Evolutionary conservation across 2,888 invertebrate species (phyloP), one percentile per base, ranked within the genome.

Genomic region (Fragum whitleyi): DNA sequence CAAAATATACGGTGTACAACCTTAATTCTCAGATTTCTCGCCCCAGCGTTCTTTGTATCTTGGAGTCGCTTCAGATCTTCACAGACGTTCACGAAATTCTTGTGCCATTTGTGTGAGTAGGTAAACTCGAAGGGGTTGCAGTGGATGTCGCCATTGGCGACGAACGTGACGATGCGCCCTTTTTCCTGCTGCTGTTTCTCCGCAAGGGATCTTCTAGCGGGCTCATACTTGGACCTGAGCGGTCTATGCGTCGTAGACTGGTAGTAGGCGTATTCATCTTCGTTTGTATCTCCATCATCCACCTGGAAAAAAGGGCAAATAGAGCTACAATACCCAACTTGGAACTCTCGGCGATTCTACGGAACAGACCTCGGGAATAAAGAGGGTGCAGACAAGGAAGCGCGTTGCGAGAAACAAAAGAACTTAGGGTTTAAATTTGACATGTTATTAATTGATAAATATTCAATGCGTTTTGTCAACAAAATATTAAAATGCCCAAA

Each of bases 61-160:
- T 72, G 72, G 7, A 29, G 51, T 1, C 62, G 57, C 19, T 16
- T 16, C 19, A 79, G 71, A 32, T 72, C 72, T 6, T 74, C 79
- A 3, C 73, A 59, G 3, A 77, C 32, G 14, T 55, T 57, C n/a
- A 59, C 51, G 21, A 77, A n/a, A 2, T 53, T 23, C 9, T 68
- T 59, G 53, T 74, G 75, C 23, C 57, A 57, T 62, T 73, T 75
- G 6, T 29, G 29, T 14, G 39, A 77, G 69, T 71, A 79, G 0
- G 71, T 19, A 1, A 82, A 53, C 29, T 42, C 28, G 26, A 78
- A 23, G 6, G 61, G 55, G n/a, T 36, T 62, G 23, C 36, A 36
- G 19, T 16, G 28, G 32, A 29, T 16, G 32, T 36, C 67, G 19
- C 39, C 74, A 26, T 68, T 69, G 16, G 68, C 39, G 23, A 26